Conservation (phyloP, 2,888 invertebrate genomes). For the Parascotia fuliginaria region DNA sequence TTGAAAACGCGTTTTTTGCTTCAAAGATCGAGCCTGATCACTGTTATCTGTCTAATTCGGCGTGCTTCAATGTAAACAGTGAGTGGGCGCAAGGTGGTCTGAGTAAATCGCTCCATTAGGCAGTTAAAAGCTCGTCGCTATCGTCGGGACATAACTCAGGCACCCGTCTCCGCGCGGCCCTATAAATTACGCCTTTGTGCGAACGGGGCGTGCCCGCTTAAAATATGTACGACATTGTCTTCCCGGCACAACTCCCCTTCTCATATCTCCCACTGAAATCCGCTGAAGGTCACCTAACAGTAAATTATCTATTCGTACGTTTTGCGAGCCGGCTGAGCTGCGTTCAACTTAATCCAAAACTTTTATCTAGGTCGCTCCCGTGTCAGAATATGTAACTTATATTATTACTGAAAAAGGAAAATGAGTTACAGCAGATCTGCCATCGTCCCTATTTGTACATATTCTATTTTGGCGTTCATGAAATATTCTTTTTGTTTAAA, state of each 20-base stretch:
- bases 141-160: conserved; percentile 83
- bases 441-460: conserved; percentile 56
- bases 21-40: conserved; percentile 43
- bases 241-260: conserved; percentile 71
- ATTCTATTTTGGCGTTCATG: conserved; percentile 44
- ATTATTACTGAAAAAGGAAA: conserved; percentile 41
- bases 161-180: conserved; percentile 83
- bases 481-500: conserved; percentile 8
- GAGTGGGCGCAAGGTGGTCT: conserved; percentile 78
- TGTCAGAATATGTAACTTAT: conserved; percentile 40
- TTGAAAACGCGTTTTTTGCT: conserved; percentile 32
- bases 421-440: conserved; percentile 44
- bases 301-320: conserved; percentile 72
- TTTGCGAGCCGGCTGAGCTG: conserved; percentile 55
- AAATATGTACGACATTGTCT: conserved; percentile 85
- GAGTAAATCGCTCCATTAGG: conserved; percentile 85
- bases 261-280: conserved; percentile 75
- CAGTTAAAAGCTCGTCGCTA: conserved; percentile 86
- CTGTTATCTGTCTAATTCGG: conserved; percentile 56
- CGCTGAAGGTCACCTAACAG: conserved; percentile 70
- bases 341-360: conserved; percentile 55
- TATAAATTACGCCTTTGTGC: conserved; percentile 85
- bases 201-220: conserved; percentile 81
- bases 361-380: conserved; percentile 64
- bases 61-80: conserved; percentile 68